Conservation (phyloP, 2,113 vertebrate genomes). For the Lophotis ruficrista region DNA sequence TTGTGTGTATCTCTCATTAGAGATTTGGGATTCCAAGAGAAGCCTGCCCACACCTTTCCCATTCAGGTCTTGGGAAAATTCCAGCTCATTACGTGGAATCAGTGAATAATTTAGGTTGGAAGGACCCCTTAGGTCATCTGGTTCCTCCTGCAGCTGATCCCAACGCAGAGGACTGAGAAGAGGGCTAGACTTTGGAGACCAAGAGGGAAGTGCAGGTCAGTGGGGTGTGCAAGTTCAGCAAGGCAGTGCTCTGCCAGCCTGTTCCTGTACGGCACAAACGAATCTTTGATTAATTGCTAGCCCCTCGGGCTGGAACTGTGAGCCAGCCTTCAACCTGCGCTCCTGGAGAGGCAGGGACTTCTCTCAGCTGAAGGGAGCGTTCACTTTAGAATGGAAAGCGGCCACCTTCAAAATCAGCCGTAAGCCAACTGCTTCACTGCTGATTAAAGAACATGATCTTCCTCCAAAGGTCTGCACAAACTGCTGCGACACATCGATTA, state of each 20-base stretch:
- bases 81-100: background rate
- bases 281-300: background rate
- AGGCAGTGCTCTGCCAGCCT: background rate
- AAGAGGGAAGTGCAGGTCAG: background rate
- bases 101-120: background rate
- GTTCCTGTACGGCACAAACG: background rate
- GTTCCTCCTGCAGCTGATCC: background rate
- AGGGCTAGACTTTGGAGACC: background rate
- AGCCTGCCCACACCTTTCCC: slow-evolving; percentile 33
- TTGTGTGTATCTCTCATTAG: background rate
- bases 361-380: background rate
- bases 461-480: background rate
- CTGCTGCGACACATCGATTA: background rate
- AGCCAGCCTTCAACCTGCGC: background rate
- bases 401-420: background rate
- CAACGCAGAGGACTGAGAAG: background rate
- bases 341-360: background rate
- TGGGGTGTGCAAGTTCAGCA: background rate
- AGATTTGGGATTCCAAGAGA: background rate
- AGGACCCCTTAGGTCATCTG: background rate
- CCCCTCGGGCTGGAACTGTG: background rate
- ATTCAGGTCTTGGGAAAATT: background rate
- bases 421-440: background rate
- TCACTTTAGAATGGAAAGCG: background rate
- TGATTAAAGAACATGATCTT: background rate